Base-by-base conservation (phyloP, 2,888 invertebrate genomes). In the Cremastobaeus sp. region DNA sequence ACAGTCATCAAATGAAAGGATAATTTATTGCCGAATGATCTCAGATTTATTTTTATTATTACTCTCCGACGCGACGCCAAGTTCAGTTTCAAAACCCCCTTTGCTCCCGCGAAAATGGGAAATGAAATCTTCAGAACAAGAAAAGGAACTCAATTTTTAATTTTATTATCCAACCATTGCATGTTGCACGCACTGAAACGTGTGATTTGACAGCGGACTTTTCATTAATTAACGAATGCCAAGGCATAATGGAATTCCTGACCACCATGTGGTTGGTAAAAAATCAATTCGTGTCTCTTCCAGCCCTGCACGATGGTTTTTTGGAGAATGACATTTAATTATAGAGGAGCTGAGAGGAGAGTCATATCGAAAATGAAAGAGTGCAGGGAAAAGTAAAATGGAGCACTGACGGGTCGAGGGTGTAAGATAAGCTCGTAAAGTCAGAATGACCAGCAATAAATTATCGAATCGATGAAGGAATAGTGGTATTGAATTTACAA, bases 341-440 rank as follows among this genome's bases (percentile, higher is more conserved):
- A 50, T 62, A 30, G 34, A 21, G 35, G 9, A 2, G 6, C 2
- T 12, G 8, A 14, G 21, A 35, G 18, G 12, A 45, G 35, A 28
- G 45, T 50, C 18, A 14, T 12, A 8, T 5, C 3, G 21, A 30
- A 15, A 12, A 30, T n/a, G 12, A 15, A 21, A 39, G 21, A 43
- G 17, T 66, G 18, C 37, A 39, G 34, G 8, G 9, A 12, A 18
- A 11, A 28, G 48, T 30, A 20, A 3, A 11, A 5, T 14, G 25
- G 8, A 39, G 20, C 12, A 39, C 37, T 34, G 18, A 66, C 55
- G 41, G 34, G 59, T 57, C 57, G 66, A 57, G 57, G 48, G 39
- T 47, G 41, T 20, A 43, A 59, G 66, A 68, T 68, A 68, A 59
- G 66, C 66, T 68, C 57, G 50, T 68, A 59, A 68, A 68, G 34